Base-by-base conservation (phyloP, 2,888 invertebrate genomes). In the Panzeria rudis region DNA sequence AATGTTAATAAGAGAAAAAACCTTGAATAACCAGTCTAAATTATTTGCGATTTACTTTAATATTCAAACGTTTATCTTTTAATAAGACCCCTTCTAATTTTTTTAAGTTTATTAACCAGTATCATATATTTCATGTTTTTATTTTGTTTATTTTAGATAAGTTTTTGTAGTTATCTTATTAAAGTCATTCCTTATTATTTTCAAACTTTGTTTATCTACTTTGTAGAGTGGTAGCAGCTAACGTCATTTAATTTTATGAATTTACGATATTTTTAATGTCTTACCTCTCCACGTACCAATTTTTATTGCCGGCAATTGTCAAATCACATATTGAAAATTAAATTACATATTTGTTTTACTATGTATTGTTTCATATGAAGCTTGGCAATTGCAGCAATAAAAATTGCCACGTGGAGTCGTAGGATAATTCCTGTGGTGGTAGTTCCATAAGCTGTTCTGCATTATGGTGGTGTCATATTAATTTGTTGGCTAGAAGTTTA, bases 21-120 rank as follows among this genome's bases (percentile, higher is more conserved):
- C 73, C 79, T 84, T 76, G 80, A 80, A 69, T 32, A 79, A 80
- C 75, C 47, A 69, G 64, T 84, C 52, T 32, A 44, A 69, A 68
- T 69, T 62, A 61, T 54, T 59, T 66, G 44, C 56, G 20, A 69
- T 44, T 44, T 59, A 66, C 20, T 61, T 77, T 66, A 59, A n/a
- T 64, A 54, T 68, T 61, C 73, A 54, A 68, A 47, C 59, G 35
- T 68, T 75, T 79, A 79, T 68, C 66, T 72, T 71, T 50, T 32
- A 66, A 54, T 68, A 79, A 68, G 13, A 73, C 62, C 59, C 29
- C 62, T 66, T 64, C 47, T 69, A 64, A 44, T 72, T 35, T 41
- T 11, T 25, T 71, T 41, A 9, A 6, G 25, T 64, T 41, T 47
- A 23, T 9, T 76, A 29, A 35, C 32, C n/a, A 6, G 41, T 66